Evolutionary conservation across 2,888 invertebrate species (phyloP).

Genomic region (Oasisia sp.): DNA sequence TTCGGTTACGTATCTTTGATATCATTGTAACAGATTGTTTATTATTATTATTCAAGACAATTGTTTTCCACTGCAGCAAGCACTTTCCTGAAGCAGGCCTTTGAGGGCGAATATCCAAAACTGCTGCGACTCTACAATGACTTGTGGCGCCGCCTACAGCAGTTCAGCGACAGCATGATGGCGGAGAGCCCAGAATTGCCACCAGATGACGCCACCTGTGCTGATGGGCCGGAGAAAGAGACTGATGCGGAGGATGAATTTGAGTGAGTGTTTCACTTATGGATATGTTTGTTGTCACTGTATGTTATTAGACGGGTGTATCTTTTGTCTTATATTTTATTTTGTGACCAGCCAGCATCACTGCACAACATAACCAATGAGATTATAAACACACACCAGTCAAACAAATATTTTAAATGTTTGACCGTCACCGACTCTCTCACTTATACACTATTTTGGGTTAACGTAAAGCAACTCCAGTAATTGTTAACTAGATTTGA

Average conservation of each 20-base stretch:
- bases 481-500: too few species aligned
- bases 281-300: not conserved
- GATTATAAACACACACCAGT: too few species aligned
- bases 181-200: not conserved
- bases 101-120: slow-evolving; percentile 89
- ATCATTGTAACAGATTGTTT: too few species aligned
- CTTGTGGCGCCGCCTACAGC: slow-evolving; percentile 76
- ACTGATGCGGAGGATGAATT: not conserved
- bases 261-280: slow-evolving; percentile 18
- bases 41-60: too few species aligned
- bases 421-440: too few species aligned
- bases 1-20: too few species aligned
- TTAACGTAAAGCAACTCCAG: too few species aligned
- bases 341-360: not conserved
- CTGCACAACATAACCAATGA: not conserved
- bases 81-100: slow-evolving; percentile 77
- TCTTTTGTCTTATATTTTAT: not conserved
- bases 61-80: not conserved
- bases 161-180: slow-evolving; percentile 53
- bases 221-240: not conserved
- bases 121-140: slow-evolving; percentile 84
- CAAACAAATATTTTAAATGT: too few species aligned
- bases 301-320: not conserved
- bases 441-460: too few species aligned
- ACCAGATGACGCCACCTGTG: not conserved